Base-by-base conservation (phyloP, 2,113 vertebrate genomes). In the Gnathonemus longibarbis region DNA sequence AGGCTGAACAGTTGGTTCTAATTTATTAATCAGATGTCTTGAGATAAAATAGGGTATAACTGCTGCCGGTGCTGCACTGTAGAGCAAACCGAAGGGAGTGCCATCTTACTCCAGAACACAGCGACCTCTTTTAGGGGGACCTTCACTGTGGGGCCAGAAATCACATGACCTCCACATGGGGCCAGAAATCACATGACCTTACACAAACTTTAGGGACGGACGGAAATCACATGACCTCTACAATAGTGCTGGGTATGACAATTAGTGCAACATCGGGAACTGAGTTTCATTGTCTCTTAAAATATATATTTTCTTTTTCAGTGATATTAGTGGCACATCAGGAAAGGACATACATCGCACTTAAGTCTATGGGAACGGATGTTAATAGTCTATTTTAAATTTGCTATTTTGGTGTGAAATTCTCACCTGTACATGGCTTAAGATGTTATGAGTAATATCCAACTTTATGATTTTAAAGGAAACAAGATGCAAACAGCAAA, bases 121-220 rank as follows among this genome's bases (percentile, higher is more conserved):
- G 24, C 24, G 9, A 27, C 91, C 85, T 89, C 88, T 89, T 91
- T 92, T 90, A 93, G 92, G 89, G 94, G 95, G 96, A 95, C 95
- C 6, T 45, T 6, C 53, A 58, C 53, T 58, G 19, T 24, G 53
- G 21, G 5, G 53, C 53, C 19, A 1, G 19, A 7, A 24, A 58
- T 58, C 39, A 31, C n/a, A 31, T 66, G 62, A 70, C n/a, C n/a
- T 27, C 62, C n/a, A 27, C n/a, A 66, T 27, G 53, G 5, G 5
- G 53, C 53, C 5, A 0, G 19, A 6, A 24, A 56, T 58, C 53
- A 58, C n/a, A 31, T 66, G 62, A 70, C n/a, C 9, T 70, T 70
- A 70, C 3, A 1, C n/a, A 70, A 27, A 66, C 58, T 66, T 66
- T 27, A 10, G 8, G n/a, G 3, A 66, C 0, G 3, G 58, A 66